Percentiles rank a stretch among this genome's conserved stretches.
phyloP scores from a whole-genome alignment of 2,113 vertebrate species.

The Tringa solitaria region DNA sequence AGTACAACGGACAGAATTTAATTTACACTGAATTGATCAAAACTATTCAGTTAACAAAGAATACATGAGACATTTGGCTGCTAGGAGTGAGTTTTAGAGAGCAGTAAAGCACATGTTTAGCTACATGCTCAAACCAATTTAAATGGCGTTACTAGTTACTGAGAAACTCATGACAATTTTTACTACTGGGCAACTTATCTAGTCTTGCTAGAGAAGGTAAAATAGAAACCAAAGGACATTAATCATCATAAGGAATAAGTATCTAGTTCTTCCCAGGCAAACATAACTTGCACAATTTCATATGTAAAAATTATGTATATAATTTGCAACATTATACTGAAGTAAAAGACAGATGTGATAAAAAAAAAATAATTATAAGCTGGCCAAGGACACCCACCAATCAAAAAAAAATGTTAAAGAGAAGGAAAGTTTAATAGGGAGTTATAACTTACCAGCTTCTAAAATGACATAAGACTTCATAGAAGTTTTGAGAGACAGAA shows the following conservation, averaged over 20 bases:
- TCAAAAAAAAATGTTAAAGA: background rate
- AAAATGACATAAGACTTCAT: background rate
- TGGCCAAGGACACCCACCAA: background rate
- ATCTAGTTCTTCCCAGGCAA: background rate
- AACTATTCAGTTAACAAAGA: background rate
- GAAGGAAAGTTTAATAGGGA: background rate
- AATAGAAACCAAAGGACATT: background rate
- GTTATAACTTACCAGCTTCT: background rate
- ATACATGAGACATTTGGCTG: background rate
- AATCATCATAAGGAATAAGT: background rate
- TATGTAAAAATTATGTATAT: background rate
- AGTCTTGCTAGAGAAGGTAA: background rate
- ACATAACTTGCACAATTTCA: background rate
- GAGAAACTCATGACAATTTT: background rate
- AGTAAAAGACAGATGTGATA: background rate
- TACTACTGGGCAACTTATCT: background rate
- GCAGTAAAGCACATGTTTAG: background rate
- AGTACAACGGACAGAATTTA: background rate
- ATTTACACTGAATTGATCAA: background rate
- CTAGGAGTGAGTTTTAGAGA: background rate
- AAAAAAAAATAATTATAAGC: background rate
- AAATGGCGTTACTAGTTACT: background rate
- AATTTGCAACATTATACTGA: background rate
- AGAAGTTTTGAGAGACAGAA: background rate
- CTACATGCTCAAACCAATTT: background rate